Evolutionary conservation across 2,113 vertebrate species (phyloP).

Genomic region (Psilopsiagon aymara): DNA sequence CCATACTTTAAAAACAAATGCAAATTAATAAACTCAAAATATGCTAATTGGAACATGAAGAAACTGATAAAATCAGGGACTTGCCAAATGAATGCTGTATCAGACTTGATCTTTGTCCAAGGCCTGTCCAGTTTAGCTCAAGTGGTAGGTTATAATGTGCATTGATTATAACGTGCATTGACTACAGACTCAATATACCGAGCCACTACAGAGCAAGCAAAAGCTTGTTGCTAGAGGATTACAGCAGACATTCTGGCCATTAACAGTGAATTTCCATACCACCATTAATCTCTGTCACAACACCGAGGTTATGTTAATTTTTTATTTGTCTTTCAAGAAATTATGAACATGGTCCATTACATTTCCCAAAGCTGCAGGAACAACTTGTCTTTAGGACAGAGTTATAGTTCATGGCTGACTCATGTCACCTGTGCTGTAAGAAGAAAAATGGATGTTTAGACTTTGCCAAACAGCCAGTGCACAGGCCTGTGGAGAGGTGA

Average conservation of each 20-base stretch:
- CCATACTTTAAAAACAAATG: not conserved
- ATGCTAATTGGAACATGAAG: constrained; percentile 7
- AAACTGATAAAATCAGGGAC: not conserved
- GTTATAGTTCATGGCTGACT: constrained; percentile 45
- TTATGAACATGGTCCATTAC: constrained; percentile 54
- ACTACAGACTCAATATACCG: not conserved
- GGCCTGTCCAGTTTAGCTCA: not conserved
- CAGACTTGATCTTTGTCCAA: constrained; percentile 30
- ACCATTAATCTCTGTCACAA: constrained; percentile 59
- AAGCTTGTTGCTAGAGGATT: constrained; percentile 47
- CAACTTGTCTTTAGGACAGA: constrained; percentile 51
- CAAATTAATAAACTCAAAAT: not conserved
- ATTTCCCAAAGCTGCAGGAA: constrained; percentile 61
- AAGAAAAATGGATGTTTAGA: constrained; percentile 28
- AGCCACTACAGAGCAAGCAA: constrained; percentile 4
- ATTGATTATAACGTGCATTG: constrained; percentile 36
- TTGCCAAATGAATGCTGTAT: not conserved
- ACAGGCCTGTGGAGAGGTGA: not conserved
- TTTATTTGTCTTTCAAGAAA: constrained; percentile 67
- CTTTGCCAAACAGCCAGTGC: constrained; percentile 15
- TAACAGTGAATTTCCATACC: constrained; percentile 50
- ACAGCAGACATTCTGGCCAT: constrained; percentile 30
- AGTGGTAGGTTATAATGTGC: constrained; percentile 7
- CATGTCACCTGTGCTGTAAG: not conserved
- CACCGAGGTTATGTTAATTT: constrained; percentile 54